phyloP scores from a whole-genome alignment of 2,113 vertebrate genomes.

The Phalacrocorax brasilianus region DNA sequence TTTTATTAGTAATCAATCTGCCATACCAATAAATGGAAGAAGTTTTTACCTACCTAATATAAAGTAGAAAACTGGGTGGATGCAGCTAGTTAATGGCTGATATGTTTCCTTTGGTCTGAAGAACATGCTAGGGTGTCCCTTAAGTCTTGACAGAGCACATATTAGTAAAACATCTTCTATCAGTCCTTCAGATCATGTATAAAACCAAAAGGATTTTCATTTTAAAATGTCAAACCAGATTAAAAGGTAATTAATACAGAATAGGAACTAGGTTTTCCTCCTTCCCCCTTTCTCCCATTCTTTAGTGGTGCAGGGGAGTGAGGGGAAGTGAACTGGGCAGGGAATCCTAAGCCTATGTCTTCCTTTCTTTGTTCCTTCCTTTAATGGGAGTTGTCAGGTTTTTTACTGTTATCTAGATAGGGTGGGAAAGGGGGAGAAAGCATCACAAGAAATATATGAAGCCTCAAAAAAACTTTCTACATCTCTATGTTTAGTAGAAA shows the following conservation, averaged over 20 bases:
- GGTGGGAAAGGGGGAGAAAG: background rate
- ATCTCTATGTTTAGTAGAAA: background rate
- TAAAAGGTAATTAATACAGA: background rate
- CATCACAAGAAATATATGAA: background rate
- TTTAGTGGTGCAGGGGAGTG: background rate
- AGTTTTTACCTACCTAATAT: background rate
- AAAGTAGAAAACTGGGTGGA: background rate
- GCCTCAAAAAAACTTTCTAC: background rate
- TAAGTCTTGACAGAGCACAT: background rate
- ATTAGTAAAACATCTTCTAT: background rate
- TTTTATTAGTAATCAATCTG: background rate
- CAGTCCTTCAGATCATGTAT: background rate
- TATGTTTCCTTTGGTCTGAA: background rate
- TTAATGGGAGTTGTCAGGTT: background rate
- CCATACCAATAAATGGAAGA: background rate
- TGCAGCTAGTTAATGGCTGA: background rate
- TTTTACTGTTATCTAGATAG: background rate
- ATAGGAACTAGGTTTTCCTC: background rate
- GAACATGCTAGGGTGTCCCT: no score
- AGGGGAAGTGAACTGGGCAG: background rate
- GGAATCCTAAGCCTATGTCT: background rate
- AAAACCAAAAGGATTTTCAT: background rate
- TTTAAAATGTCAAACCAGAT: background rate
- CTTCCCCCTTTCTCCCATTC: background rate
- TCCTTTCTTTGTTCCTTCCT: background rate